Evolutionary conservation across 2,113 vertebrate genomes (phyloP).

Genomic region (Trochalopteron elliotii): DNA sequence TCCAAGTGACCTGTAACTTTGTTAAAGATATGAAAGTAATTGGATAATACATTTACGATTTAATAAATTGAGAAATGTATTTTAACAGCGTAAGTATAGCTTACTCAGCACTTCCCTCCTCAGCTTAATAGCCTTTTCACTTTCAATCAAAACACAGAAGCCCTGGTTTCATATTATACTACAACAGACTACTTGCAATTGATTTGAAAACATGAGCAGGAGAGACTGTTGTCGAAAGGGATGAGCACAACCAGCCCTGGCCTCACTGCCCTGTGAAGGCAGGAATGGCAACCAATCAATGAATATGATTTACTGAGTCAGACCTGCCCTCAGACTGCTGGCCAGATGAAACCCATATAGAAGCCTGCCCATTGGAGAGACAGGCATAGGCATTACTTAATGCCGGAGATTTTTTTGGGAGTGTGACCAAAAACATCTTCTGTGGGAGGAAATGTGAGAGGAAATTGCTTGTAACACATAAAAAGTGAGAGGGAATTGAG

Average conservation of each 20-base stretch:
- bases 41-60: conserved; percentile 45
- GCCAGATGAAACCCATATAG: conserved; percentile 70
- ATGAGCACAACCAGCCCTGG: not conserved
- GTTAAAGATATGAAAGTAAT: conserved; percentile 56
- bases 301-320: conserved; percentile 9
- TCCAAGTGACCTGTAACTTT: conserved; percentile 34
- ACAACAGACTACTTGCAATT: conserved; percentile 2
- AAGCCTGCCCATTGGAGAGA: conserved; percentile 71
- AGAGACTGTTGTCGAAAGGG: not conserved
- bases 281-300: not conserved
- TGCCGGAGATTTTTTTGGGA: conserved; percentile 78
- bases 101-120: conserved; percentile 50
- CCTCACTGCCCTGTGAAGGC: not conserved
- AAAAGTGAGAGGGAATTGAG: conserved; percentile 58
- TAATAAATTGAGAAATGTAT: conserved; percentile 40
- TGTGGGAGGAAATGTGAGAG: conserved; percentile 80
- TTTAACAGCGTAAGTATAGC: not conserved
- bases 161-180: conserved; percentile 1
- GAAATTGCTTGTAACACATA: conserved; percentile 78
- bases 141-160: not conserved
- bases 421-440: conserved; percentile 81
- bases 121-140: conserved; percentile 16
- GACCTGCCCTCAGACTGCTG: not conserved
- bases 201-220: conserved; percentile 9
- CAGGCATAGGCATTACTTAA: conserved; percentile 67